A percentile compares a stretch with the other conserved stretches of the same genome.
Conservation (phyloP, 2,888 invertebrate species). For the Notodonta dromedarius region DNA sequence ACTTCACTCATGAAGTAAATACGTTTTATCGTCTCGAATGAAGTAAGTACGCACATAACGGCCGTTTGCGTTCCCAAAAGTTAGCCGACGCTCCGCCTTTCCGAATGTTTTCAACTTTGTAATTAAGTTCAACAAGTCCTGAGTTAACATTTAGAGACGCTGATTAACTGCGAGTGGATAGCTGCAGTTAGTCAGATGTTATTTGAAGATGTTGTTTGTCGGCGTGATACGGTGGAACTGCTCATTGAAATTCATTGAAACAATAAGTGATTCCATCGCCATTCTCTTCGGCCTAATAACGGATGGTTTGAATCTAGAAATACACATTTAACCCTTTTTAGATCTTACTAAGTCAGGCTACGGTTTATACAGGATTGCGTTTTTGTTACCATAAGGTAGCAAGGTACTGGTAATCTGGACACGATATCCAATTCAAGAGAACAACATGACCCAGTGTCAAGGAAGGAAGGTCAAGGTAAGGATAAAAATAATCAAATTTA, state of each 20-base stretch:
- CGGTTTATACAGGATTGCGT: no score
- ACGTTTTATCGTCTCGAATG: constrained; percentile 1
- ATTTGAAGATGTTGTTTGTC: constrained; percentile 10
- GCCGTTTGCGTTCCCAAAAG: constrained; percentile 50
- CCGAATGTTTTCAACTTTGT: constrained; percentile 69
- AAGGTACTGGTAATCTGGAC: no score
- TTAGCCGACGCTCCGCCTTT: constrained; percentile 44
- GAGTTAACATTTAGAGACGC: constrained; percentile 74
- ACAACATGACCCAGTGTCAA: constrained; percentile 37
- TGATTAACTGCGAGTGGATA: constrained; percentile 66
- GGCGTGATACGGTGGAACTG: no score
- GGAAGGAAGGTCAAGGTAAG: constrained; percentile 39
- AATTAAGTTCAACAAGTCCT: constrained; percentile 74
- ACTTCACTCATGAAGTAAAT: not conserved
- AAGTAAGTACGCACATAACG: not conserved
- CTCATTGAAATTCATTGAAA: no score
- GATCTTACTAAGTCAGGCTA: no score
- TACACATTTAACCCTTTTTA: no score
- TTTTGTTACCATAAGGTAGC: no score
- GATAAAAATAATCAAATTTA: constrained; percentile 52
- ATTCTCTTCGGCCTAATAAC: no score
- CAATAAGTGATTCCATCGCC: no score
- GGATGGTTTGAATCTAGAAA: no score
- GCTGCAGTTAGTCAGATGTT: constrained; percentile 47
- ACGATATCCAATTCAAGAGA: no score